Conservation (phyloP, 2,797 vertebrate species). For the Geotrypetes seraphini region DNA sequence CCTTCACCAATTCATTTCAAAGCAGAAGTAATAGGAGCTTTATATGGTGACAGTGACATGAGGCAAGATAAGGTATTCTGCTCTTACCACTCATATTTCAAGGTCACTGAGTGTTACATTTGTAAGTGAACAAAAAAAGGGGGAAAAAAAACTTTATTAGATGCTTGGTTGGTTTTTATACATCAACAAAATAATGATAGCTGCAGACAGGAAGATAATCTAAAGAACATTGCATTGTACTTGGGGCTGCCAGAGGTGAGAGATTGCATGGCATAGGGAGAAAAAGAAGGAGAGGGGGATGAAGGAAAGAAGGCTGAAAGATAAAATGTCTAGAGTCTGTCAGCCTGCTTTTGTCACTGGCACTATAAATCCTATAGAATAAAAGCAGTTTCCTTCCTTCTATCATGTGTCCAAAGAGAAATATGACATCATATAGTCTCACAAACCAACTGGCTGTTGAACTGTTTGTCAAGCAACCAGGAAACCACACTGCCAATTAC, state of each 20-base stretch:
- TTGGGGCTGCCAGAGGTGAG: too few species aligned
- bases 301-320: background rate
- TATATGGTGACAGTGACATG: slow-evolving; percentile 41
- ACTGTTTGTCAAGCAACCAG: too few species aligned
- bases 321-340: background rate
- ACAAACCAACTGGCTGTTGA: too few species aligned
- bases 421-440: too few species aligned
- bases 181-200: slow-evolving; percentile 21
- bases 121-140: slow-evolving; percentile 18
- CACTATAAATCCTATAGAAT: background rate
- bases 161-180: slow-evolving; percentile 12
- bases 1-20: slow-evolving; percentile 35
- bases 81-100: slow-evolving; percentile 45
- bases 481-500: too few species aligned
- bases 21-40: slow-evolving; percentile 21
- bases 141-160: slow-evolving; percentile 17
- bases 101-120: slow-evolving; percentile 36
- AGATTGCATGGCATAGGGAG: background rate
- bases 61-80: slow-evolving; percentile 32
- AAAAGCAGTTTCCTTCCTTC: slow-evolving; percentile 1
- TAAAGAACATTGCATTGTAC: background rate
- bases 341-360: background rate
- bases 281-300: background rate
- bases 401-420: background rate
- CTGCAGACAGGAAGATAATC: background rate